Evolutionary conservation across 1,140 invertebrate species (phyloP), one percentile per base, ranked within the genome.

Genomic region (Drosophila watanabei): DNA sequence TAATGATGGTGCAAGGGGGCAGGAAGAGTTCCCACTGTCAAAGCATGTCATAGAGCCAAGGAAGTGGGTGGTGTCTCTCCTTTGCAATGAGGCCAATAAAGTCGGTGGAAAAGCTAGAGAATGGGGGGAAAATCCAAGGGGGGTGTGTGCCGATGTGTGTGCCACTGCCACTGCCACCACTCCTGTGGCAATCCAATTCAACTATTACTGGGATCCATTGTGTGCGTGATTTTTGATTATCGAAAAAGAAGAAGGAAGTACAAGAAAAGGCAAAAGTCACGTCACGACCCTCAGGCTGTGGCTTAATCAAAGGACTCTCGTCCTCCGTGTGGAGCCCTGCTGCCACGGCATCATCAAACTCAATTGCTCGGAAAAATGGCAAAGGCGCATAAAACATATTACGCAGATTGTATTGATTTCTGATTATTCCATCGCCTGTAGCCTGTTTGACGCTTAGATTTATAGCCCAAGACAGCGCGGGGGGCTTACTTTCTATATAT

Each of bases 291-390:
- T 77, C 51, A 66, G 84, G 62, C 72, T 78, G 68, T 48, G 83
- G 63, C 76, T 79, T 82, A 87, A 86, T 86, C 84, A 70, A 57
- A 57, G 54, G 54, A 57, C 54, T 39, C 54, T 20, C 14, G 24
- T 49, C 48, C 48, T 30, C 0, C 33, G 18, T 39, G 52, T 60
- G 41, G 59, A 58, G 35, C 60, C 48, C 48, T 41, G 62, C 52
- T 41, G 62, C 52, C 8, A 1, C 28, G 88, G 75, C 88, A 85
- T 92, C 90, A 90, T 92, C 90, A 92, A 91, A 92, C 82, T 92
- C 86, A 92, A 92, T 92, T 92, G 90, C 85, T 79, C 76, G 90
- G 90, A 92, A 92, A 92, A 92, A 87, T 91, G 87, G 83, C 87
- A 75, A 78, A 79, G 65, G 64, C 66, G 85, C 85, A 87, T 88